Conservation (phyloP, 2,797 vertebrate species). For the Cottoperca gobio region DNA sequence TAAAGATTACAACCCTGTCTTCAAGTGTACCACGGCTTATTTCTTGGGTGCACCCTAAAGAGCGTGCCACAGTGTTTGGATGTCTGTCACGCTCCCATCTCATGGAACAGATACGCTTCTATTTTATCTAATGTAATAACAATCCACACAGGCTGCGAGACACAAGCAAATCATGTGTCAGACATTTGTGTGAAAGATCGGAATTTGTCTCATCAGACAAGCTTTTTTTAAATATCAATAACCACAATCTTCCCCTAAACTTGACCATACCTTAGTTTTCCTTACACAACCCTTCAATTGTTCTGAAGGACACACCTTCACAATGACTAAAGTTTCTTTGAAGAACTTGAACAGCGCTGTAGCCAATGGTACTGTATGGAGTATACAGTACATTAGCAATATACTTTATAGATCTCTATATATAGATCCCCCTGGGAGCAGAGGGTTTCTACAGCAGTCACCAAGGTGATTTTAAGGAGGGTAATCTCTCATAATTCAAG, state of each 20-base stretch:
- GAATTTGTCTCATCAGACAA: not conserved
- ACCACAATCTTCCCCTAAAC: not conserved
- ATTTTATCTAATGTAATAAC: not conserved
- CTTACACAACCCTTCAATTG: not conserved
- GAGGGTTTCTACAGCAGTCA: slow-evolving; percentile 52
- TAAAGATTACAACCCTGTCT: too few relatives aligned
- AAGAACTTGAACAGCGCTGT: slow-evolving; percentile 35
- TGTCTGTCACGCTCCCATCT: too few relatives aligned
- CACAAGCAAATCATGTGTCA: not conserved
- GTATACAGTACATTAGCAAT: slow-evolving; percentile 39
- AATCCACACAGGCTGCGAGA: not conserved
- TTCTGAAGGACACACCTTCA: slow-evolving; percentile 16
- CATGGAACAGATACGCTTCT: not conserved
- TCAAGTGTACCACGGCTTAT: too few relatives aligned
- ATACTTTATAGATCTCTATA: slow-evolving; percentile 17
- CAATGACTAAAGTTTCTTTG: slow-evolving; percentile 6
- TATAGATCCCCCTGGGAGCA: slow-evolving; percentile 47
- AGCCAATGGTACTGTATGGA: not conserved
- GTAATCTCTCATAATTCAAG: slow-evolving; percentile 83
- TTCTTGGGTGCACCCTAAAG: too few relatives aligned
- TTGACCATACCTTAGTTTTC: not conserved
- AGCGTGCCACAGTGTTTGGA: too few relatives aligned
- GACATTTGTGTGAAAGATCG: not conserved
- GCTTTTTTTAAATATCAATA: not conserved
- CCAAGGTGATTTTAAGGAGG: slow-evolving; percentile 77